Evolutionary conservation across 2,888 invertebrate genomes (phyloP), one percentile per base, ranked within the genome.

Genomic region (Thymelicus lineola): DNA sequence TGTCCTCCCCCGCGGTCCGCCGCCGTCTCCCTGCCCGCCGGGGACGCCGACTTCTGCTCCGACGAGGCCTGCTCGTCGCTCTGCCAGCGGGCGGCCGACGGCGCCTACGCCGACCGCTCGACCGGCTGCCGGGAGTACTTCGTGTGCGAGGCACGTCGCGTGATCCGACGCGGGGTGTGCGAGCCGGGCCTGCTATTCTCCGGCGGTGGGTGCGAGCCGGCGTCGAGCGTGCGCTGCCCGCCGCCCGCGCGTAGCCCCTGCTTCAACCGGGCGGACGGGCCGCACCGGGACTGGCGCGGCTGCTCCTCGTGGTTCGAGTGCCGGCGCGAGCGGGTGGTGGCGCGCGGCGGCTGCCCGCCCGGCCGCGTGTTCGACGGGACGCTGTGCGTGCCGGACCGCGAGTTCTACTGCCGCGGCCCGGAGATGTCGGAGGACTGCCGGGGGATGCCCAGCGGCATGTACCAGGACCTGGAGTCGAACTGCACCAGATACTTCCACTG

Each of bases 81-180:
- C 70, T 95, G 95, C 77, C 85, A 88, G 57, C 87, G 89, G 59
- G 92, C 90, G 66, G 82, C 89, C 1, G 91, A 95, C 80, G 95
- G 95, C 0, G 95, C 95, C 36, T 94, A 95, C 81, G 90, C 94
- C 15, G 95, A 95, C 79, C 87, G 92, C 28, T 84, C 91, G 9
- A 89, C 94, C 17, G 93, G 92, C 36, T 95, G 95, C 78, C 90
- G 94, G 48, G 94, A 94, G 77, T 95, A 95, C 80, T 94, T 94
- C 78, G 95, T 94, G 75, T 95, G 95, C 80, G 90, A 93, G 73
- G 87, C 91, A 46, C 87, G 87, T 15, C 92, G 94, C 38, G 94
- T 94, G 42, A 90, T 93, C 58, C 89, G 94, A 7, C 91, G 95
- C 68, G 89, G 95, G 9, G 94, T 94, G 15, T 95, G 95, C 78